Evolutionary conservation across 2,797 vertebrate genomes (phyloP), one percentile per base, ranked within the genome.

Genomic region (Crypturellus tataupa): DNA sequence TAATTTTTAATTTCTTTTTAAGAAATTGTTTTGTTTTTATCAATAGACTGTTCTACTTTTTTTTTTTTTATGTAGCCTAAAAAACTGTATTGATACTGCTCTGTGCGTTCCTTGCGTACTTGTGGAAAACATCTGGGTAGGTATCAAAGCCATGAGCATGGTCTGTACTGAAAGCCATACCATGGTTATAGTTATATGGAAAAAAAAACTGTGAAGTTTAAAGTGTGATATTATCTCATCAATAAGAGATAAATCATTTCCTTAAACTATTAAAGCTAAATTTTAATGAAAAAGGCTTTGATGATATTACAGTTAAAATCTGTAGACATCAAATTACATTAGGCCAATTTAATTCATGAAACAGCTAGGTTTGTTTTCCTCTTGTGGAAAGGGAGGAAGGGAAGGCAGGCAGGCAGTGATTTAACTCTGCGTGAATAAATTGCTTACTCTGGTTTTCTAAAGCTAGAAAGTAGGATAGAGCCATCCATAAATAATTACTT

Each of bases 351-450:
- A 93, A 85, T 91, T 94, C 49, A 42, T 16, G 68, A 86, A 93
- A 80, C 78, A 94, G 91, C 68, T 58, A 73, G 80, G 77, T 89
- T 90, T 94, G 93, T 87, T 92, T 86, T 71, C 93, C 88, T 95
- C 93, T 64, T 33, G 70, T 7, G 60, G 51, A 79, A 69, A 33
- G 65, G 71, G 75, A 93, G 91, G 85, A 63, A 55, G 76, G 87
- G 71, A 68, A 80, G 62, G 86, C 80, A 82, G 84, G 80, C 77
- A 65, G 76, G 79, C 75, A 80, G 88, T 64, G 89, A 91, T 84
- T 95, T 92, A 60, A 88, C 91, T 96, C 97, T 97, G 97, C 96
- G 81, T 97, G 97, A 98, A 97, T 97, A 97, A 87, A 29, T 90
- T 77, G 90, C 59, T 76, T 92, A 79, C 93, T 77, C 87, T 95